These are phyloP conservation scores for Rhopalosiphum nymphaeae DNA, from an alignment of 2,888 invertebrate species.

Conservation along the genomic window DNA sequence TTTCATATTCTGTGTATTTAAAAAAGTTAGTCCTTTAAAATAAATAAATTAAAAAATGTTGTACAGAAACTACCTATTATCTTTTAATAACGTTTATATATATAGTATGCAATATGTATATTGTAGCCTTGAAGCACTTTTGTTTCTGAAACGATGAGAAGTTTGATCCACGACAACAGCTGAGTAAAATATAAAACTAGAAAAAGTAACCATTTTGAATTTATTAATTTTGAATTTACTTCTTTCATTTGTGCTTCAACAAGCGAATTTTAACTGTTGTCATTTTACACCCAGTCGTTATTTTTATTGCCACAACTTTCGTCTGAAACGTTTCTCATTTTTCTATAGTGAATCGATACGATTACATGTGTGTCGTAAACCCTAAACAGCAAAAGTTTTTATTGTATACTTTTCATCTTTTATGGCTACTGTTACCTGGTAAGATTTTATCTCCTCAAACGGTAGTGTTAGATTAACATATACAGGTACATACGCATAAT, in stretches of 20 bases:
- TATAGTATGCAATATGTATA: neutral
- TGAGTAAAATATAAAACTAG: conserved; percentile 48
- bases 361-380: conserved; percentile 18
- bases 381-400: conserved; percentile 35
- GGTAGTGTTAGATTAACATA: neutral
- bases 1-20: neutral
- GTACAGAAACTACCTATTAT: neutral
- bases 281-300: conserved; percentile 42
- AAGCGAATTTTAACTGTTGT: conserved; percentile 49
- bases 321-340: conserved; percentile 41
- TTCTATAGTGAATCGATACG: conserved; percentile 38
- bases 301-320: conserved; percentile 45
- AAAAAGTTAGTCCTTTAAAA: neutral
- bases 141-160: conserved; percentile 19
- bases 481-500: neutral
- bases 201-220: conserved; percentile 32
- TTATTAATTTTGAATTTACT: conserved; percentile 49
- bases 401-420: conserved; percentile 43
- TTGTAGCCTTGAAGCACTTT: neutral
- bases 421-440: conserved; percentile 14
- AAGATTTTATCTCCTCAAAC: conserved; percentile 15
- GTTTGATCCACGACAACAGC: conserved; percentile 9
- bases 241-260: conserved; percentile 21
- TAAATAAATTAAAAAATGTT: neutral
- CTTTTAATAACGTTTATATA: neutral